These are phyloP conservation scores for Hypotaenidia okinawae DNA, from an alignment of 2,797 vertebrate species.

Conservation along the genomic window DNA sequence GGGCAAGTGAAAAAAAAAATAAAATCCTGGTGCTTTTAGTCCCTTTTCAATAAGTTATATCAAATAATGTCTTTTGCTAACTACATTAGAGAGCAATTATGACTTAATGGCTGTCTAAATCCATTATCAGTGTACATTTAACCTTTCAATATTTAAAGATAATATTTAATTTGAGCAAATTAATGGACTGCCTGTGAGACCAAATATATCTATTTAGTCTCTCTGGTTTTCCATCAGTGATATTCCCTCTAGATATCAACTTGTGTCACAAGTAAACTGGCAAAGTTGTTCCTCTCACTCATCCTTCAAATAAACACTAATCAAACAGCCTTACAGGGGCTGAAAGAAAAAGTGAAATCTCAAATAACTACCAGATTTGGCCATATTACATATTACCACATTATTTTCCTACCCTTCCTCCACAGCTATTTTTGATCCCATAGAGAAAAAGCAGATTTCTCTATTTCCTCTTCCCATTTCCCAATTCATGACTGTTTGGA, in stretches of 20 bases:
- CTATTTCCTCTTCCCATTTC: not conserved
- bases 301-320: slow-evolving; percentile 59
- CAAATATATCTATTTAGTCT: slow-evolving; percentile 81
- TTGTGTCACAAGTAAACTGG: slow-evolving; percentile 55
- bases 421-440: slow-evolving; percentile 22
- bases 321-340: slow-evolving; percentile 31
- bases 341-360: slow-evolving; percentile 39
- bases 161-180: slow-evolving; percentile 92
- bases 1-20: not conserved
- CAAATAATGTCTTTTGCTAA: slow-evolving; percentile 90
- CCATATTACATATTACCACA: not conserved
- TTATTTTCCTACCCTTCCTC: slow-evolving; percentile 18
- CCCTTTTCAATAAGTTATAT: slow-evolving; percentile 87
- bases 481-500: not conserved
- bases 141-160: slow-evolving; percentile 97
- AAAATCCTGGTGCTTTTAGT: slow-evolving; percentile 67
- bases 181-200: slow-evolving; percentile 85
- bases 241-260: slow-evolving; percentile 68
- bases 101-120: slow-evolving; percentile 92
- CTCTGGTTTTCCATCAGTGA: slow-evolving; percentile 75
- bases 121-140: slow-evolving; percentile 94
- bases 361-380: not conserved
- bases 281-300: slow-evolving; percentile 51
- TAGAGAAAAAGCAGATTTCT: not conserved
- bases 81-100: slow-evolving; percentile 94